Evolutionary conservation across 1,140 invertebrate genomes (phyloP).

Genomic region (Leptonema lineaticorne): DNA sequence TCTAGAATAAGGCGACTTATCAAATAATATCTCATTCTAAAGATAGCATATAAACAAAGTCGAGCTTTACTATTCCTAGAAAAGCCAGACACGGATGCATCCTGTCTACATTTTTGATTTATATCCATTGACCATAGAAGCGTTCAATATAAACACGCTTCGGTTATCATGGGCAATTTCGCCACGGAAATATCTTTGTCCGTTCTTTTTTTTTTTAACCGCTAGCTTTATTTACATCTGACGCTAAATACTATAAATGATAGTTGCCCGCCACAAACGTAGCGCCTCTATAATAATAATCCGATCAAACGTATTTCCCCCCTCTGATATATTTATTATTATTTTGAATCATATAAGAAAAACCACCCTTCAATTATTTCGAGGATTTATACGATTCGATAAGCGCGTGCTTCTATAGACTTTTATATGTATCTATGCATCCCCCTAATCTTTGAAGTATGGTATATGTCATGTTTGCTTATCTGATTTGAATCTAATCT

Average conservation of each 20-base stretch:
- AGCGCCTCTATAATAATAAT: no score
- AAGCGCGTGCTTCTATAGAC: neutral
- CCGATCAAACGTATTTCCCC: conserved; percentile 8
- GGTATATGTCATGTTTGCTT: neutral
- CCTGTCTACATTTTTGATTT: neutral
- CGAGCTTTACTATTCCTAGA: neutral
- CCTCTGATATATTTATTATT: no score
- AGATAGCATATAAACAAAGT: no score
- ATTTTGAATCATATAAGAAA: conserved; percentile 31
- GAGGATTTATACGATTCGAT: conserved; percentile 31
- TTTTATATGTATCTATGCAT: neutral
- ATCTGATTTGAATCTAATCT: neutral
- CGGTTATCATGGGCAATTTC: neutral
- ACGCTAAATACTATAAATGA: conserved; percentile 41
- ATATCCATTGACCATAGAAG: neutral
- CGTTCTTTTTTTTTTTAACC: conserved; percentile 9
- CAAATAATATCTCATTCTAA: no score
- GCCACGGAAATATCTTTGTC: conserved; percentile 9
- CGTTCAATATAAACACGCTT: conserved; percentile 2
- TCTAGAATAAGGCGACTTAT: no score
- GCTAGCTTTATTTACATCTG: conserved; percentile 37
- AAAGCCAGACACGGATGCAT: neutral
- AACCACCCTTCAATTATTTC: conserved; percentile 33
- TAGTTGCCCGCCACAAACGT: conserved; percentile 10
- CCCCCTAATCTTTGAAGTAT: neutral